Evolutionary conservation across 2,888 invertebrate species (phyloP), one percentile per base, ranked within the genome.

Genomic region (Dasysyrphus tricinctus): DNA sequence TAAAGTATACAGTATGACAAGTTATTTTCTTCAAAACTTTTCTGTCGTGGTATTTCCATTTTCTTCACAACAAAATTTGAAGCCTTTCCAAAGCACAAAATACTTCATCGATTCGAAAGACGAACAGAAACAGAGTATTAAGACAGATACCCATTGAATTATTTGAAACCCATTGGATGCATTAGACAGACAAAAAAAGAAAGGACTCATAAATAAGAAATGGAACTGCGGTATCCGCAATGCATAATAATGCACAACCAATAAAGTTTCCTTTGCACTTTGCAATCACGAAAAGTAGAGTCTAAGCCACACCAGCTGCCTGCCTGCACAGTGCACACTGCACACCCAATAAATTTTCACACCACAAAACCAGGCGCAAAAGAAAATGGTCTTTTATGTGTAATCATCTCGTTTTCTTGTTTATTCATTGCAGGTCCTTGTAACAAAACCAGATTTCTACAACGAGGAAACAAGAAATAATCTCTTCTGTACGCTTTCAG

Each of bases 401-500:
- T n/a, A n/a, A n/a, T 24, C 24, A 59, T 56, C 37, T 29, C n/a
- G 44, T 54, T 34, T 49, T 14, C 56, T 47, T 70, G 56, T 73
- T 74, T 49, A 74, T 74, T 54, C 57, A 32, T 54, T 6, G 3
- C 67, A 97, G 97, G 98, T 99, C 0, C 94, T 99, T 88, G 98
- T 99, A n/a, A 99, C 99, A 1, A 99, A 99, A 91, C 97, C 98
- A 0, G 99, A 99, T 92, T 99, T 99, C 93, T 97, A 98, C 93
- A 99, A 99, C 92, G 98, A 98, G 88, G 96, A 98, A 91, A 98
- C 98, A 0, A 94, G 98, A 51, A 96, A 96, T 91, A 98, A 99
- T 92, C 94, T 99, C 88, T 97, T 97, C 93, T 96, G 97, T 90
- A 99, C 99, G 0, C 93, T 99, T 81, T 97, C 97, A 5, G 99